These are phyloP conservation scores for Rhynchotus rufescens DNA, from an alignment of 2,797 vertebrate genomes.

Conservation along the genomic window DNA sequence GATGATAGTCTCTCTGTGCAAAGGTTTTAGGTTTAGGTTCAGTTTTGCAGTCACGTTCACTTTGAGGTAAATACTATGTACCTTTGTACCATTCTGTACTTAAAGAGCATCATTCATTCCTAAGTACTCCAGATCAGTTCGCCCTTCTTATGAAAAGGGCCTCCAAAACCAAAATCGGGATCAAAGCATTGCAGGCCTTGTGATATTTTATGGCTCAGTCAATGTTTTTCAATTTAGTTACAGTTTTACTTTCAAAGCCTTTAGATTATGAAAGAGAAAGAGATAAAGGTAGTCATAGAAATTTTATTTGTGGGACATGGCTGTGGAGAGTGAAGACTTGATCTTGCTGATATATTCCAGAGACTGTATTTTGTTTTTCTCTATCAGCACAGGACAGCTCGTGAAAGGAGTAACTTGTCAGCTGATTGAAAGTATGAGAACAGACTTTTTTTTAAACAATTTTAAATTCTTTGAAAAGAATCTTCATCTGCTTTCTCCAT, in stretches of 20 bases:
- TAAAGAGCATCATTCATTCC: background rate
- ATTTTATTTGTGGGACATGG: background rate
- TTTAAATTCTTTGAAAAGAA: slow-evolving; percentile 79
- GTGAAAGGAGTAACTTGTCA: slow-evolving; percentile 81
- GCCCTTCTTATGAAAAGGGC: background rate
- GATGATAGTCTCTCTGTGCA: background rate
- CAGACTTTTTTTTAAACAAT: slow-evolving; percentile 66
- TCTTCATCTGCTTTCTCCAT: slow-evolving; percentile 77
- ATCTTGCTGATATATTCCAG: background rate
- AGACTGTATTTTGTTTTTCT: slow-evolving; percentile 19
- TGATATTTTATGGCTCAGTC: background rate
- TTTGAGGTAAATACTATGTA: background rate
- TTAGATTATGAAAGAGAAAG: background rate
- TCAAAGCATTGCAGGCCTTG: background rate
- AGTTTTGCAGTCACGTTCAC: background rate
- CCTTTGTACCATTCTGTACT: background rate
- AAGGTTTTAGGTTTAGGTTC: background rate
- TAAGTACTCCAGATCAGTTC: background rate
- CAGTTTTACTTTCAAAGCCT: slow-evolving; percentile 5
- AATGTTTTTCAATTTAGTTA: background rate
- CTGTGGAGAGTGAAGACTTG: background rate
- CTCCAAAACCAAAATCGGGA: background rate
- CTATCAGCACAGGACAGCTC: slow-evolving; percentile 79
- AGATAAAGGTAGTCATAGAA: background rate
- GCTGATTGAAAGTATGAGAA: slow-evolving; percentile 76